phyloP scores from a whole-genome alignment of 92 coral and sea anemone genomes.

The Phenganax subtilis region DNA sequence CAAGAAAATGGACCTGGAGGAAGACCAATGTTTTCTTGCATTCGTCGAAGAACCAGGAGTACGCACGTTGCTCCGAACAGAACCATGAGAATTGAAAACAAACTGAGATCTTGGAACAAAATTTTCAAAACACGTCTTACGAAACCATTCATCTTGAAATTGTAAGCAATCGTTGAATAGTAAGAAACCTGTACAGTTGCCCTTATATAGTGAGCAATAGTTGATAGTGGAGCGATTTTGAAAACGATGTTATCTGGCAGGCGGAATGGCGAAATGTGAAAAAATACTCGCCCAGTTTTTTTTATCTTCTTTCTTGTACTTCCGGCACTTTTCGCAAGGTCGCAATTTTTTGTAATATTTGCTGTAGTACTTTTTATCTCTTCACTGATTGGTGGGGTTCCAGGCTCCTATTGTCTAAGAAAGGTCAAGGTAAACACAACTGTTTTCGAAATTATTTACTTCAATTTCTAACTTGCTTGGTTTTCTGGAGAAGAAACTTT shows the following conservation, averaged over 20 bases:
- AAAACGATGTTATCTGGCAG: neutral
- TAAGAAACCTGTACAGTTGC: no score
- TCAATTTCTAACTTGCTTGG: neutral
- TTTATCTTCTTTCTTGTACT: neutral
- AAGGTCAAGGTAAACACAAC: constrained; percentile 3
- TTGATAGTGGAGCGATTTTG: neutral
- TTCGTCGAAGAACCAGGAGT: constrained; percentile 23
- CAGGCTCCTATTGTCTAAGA: neutral
- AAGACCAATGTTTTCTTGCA: constrained; percentile 33
- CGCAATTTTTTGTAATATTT: neutral
- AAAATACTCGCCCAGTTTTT: neutral
- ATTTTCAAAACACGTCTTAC: neutral
- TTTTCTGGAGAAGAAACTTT: no score
- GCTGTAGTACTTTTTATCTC: neutral
- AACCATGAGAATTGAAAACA: constrained; percentile 22
- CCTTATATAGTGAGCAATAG: no score
- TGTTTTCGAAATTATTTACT: no score
- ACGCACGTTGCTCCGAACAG: constrained; percentile 27
- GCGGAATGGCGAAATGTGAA: neutral
- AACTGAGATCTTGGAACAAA: constrained; percentile 1
- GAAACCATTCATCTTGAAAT: constrained; percentile 25
- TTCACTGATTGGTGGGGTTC: neutral
- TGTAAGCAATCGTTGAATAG: neutral
- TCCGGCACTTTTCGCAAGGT: constrained; percentile 10
- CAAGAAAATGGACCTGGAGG: constrained; percentile 94